Conservation (phyloP, 2,888 invertebrate species). For the Myopa tessellatipennis region DNA sequence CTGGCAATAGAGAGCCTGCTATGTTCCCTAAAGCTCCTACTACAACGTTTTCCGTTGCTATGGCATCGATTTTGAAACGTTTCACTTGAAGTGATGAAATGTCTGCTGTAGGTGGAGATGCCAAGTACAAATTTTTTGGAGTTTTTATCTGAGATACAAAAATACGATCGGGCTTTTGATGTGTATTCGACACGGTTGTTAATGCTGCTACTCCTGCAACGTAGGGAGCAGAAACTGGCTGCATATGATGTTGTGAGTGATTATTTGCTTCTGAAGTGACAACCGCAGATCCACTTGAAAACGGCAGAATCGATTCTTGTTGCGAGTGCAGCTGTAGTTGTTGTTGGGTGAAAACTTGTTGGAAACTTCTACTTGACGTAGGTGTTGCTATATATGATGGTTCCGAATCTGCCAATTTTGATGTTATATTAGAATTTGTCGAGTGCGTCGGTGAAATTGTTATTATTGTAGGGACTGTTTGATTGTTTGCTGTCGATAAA, state of each 20-base stretch:
- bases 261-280: constrained; percentile 49
- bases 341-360: constrained; percentile 55
- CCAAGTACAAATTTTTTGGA: constrained; percentile 23
- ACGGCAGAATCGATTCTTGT: constrained; percentile 50
- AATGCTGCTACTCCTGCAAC: constrained; percentile 46
- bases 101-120: constrained; percentile 46
- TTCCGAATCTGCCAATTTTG: constrained; percentile 30
- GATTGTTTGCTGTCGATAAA: constrained; percentile 48
- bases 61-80: constrained; percentile 55
- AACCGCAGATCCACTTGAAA: constrained; percentile 54
- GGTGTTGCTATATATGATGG: constrained; percentile 8
- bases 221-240: constrained; percentile 51
- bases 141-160: constrained; percentile 46
- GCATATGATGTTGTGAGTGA: constrained; percentile 50
- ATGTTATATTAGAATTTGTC: constrained; percentile 34
- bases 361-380: constrained; percentile 51
- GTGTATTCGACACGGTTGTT: constrained; percentile 32
- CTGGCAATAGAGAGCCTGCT: constrained; percentile 59
- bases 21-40: constrained; percentile 34
- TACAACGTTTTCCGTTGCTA: constrained; percentile 50
- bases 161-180: constrained; percentile 43
- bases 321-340: constrained; percentile 45
- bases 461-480: constrained; percentile 34
- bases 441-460: constrained; percentile 46
- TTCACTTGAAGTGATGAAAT: constrained; percentile 52